Conservation (phyloP, 2,888 invertebrate genomes). For the Leucophenga montana region DNA sequence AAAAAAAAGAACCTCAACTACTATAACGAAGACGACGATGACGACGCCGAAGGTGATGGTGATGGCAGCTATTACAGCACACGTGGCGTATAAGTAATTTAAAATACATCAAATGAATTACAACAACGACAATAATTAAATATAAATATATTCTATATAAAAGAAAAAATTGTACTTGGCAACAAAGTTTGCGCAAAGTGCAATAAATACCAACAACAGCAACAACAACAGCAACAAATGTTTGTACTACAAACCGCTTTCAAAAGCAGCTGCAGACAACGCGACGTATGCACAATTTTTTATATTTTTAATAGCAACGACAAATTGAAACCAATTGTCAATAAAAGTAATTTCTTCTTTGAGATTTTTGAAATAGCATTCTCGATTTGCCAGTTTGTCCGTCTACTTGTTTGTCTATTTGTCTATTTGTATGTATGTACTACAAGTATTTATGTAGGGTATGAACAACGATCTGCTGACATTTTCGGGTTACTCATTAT, state of each 20-base stretch:
- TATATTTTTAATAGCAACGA: no score
- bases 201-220: not conserved
- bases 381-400: not conserved
- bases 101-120: not conserved
- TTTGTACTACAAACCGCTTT: not conserved
- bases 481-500: constrained; percentile 56
- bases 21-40: not conserved
- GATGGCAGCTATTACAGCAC: constrained; percentile 27
- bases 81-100: constrained; percentile 51
- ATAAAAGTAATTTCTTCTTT: no score
- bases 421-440: not conserved
- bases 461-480: constrained; percentile 38
- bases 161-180: constrained; percentile 34
- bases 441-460: no score
- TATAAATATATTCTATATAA: no score
- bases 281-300: not conserved
- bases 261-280: constrained; percentile 28
- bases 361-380: not conserved
- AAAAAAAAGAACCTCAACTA: constrained; percentile 8
- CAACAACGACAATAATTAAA: constrained; percentile 15
- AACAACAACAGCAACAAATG: not conserved
- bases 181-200: constrained; percentile 18
- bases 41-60: not conserved
- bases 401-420: no score
- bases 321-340: no score